A percentile compares a stretch with the other conserved stretches of the same genome.
Evolutionary conservation across 1,140 invertebrate genomes (phyloP).

Genomic region (Manduca sexta): DNA sequence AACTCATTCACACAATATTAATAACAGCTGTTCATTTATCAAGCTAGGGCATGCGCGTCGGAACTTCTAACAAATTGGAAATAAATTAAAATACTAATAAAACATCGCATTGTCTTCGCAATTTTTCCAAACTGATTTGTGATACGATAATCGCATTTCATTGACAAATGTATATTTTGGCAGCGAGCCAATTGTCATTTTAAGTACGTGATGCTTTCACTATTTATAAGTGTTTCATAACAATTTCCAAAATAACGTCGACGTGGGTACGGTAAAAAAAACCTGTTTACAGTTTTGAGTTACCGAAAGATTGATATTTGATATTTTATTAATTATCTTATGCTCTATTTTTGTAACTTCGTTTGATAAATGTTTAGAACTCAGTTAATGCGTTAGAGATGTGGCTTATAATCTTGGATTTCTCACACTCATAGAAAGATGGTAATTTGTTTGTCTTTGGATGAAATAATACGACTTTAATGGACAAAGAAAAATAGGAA

Average conservation of each 20-base stretch:
- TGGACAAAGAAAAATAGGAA: no score
- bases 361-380: no score
- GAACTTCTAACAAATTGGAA: constrained; percentile 1
- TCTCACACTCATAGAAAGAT: no score
- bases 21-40: no score
- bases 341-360: no score
- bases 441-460: no score
- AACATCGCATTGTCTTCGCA: not conserved
- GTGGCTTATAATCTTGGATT: no score
- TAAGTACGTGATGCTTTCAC: not conserved
- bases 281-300: not conserved
- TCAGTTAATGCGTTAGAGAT: no score
- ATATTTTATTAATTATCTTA: no score
- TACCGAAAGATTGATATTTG: no score
- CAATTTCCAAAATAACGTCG: not conserved
- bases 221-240: constrained; percentile 3
- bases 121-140: not conserved
- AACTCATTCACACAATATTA: no score
- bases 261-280: not conserved
- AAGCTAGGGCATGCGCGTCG: not conserved
- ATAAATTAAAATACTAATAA: constrained; percentile 2
- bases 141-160: constrained; percentile 1
- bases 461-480: no score
- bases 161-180: constrained; percentile 6
- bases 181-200: not conserved